Percentiles rank a stretch among this genome's conserved stretches.
Evolutionary conservation across 2,888 invertebrate species (phyloP).

Genomic region (Philereme transversata): DNA sequence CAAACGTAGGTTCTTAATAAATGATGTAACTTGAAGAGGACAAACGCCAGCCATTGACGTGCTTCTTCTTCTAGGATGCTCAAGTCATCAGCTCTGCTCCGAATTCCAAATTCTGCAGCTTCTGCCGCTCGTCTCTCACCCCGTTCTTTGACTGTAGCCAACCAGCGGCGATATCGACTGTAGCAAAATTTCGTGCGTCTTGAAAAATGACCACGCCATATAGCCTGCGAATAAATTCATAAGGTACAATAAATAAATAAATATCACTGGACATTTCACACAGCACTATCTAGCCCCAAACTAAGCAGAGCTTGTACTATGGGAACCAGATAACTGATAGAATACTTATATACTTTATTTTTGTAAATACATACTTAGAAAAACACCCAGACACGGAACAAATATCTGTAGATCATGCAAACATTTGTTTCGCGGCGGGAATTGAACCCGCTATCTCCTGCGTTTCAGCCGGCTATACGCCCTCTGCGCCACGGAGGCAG

Average conservation of each 20-base stretch:
- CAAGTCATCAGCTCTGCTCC: constrained; percentile 71
- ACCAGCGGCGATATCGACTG: constrained; percentile 69
- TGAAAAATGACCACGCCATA: constrained; percentile 73
- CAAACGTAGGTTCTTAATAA: constrained; percentile 67
- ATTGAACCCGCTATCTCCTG: no score
- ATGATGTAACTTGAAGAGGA: constrained; percentile 77
- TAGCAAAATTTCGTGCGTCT: constrained; percentile 72
- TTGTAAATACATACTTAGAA: no score
- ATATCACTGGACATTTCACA: no score
- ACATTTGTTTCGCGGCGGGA: no score
- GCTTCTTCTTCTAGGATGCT: constrained; percentile 74
- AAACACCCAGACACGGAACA: no score
- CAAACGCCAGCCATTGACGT: constrained; percentile 72
- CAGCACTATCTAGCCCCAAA: no score
- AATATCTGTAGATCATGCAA: no score
- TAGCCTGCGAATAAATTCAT: constrained; percentile 49
- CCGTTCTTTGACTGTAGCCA: constrained; percentile 64
- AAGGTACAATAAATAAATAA: not conserved
- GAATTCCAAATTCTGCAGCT: constrained; percentile 69
- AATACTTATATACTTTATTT: no score
- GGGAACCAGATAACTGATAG: no score
- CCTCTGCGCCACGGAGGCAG: no score
- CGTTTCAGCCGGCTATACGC: no score
- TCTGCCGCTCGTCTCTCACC: constrained; percentile 70
- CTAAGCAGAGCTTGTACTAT: no score